Base-by-base conservation (phyloP, 2,113 vertebrate species). In the Pantherophis guttatus region DNA sequence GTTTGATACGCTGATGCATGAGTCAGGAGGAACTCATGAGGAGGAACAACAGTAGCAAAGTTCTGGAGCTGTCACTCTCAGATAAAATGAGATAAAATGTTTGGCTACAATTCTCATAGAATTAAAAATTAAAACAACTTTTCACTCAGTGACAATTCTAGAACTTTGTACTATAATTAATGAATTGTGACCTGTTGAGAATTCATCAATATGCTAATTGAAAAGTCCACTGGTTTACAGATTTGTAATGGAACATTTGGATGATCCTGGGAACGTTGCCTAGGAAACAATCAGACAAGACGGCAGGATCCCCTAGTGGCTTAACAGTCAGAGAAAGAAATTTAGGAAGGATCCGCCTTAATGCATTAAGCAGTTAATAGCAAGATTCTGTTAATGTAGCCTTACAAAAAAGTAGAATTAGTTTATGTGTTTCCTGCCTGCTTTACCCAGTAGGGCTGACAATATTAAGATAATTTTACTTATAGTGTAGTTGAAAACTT, bases 21-120 rank as follows among this genome's bases (percentile, higher is more conserved):
- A 54, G 59, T 88, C 91, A 70, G 50, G 50, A 92, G 12, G 44
- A 55, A 15, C 29, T n/a, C n/a, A n/a, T n/a, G n/a, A 70, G 50
- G 50, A 92, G 12, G 44, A 55, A 15, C 29, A 88, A 29, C 15
- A 75, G n/a, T 53, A 10, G 12, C 85, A 54, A 70, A 92, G n/a
- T 75, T 92, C 57, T 92, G 86, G 44, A 53, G 29, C 12, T 19
- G 24, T 92, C 91, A 92, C 57, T n/a, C 62, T 88, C 86, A 88
- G 39, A 70, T 29, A 88, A 44, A 44, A 44, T 88, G 58, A 54
- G 58, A 70, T 17, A 75, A 75, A 75, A 75, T 33, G 2, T 54
- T 52, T 33, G 13, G 8, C 21, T 81, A 39, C 17, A 39, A 87
- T 54, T 53, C 11, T 23, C 48, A 15, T 3, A 62, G 11, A 87